These are phyloP conservation scores for Sinocyclocheilus anophthalmus DNA, from an alignment of 2,113 vertebrate genomes.

Conservation along the genomic window DNA sequence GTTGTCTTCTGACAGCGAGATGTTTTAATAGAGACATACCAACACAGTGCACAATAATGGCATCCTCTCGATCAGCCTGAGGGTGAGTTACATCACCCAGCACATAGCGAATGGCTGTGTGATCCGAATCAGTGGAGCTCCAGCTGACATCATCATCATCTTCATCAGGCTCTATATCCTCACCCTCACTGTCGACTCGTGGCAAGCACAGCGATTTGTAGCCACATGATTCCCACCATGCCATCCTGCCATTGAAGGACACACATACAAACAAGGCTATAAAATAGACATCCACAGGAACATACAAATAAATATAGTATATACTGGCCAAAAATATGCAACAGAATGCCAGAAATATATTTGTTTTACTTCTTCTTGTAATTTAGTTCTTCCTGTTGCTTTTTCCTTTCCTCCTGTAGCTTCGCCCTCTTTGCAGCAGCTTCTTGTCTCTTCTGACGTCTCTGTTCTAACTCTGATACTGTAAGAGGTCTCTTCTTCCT, in stretches of 20 bases:
- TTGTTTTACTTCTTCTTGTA: conserved; percentile 81
- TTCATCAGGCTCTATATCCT: conserved; percentile 69
- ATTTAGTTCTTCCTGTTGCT: conserved; percentile 78
- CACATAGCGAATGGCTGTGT: conserved; percentile 77
- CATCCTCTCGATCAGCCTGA: conserved; percentile 77
- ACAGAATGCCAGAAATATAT: not conserved
- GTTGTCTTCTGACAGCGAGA: not conserved
- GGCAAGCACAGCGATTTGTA: conserved; percentile 83
- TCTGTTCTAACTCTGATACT: conserved; percentile 79
- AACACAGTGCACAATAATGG: conserved; percentile 88
- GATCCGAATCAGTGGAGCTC: conserved; percentile 70
- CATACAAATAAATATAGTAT: not conserved
- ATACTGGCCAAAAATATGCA: not conserved
- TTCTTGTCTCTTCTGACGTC: conserved; percentile 75
- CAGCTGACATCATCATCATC: conserved; percentile 58
- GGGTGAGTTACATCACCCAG: conserved; percentile 92
- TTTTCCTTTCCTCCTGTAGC: conserved; percentile 76
- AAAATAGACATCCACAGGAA: not conserved
- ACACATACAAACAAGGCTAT: conserved; percentile 17
- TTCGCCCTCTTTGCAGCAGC: conserved; percentile 83
- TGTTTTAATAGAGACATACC: conserved; percentile 70
- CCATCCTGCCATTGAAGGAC: conserved; percentile 74
- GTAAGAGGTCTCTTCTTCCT: conserved; percentile 80
- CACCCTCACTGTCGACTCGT: conserved; percentile 76
- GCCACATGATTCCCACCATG: conserved; percentile 85